These are phyloP conservation scores for Pterocles orientalis DNA, from an alignment of 2,113 vertebrate species.

Conservation along the genomic window DNA sequence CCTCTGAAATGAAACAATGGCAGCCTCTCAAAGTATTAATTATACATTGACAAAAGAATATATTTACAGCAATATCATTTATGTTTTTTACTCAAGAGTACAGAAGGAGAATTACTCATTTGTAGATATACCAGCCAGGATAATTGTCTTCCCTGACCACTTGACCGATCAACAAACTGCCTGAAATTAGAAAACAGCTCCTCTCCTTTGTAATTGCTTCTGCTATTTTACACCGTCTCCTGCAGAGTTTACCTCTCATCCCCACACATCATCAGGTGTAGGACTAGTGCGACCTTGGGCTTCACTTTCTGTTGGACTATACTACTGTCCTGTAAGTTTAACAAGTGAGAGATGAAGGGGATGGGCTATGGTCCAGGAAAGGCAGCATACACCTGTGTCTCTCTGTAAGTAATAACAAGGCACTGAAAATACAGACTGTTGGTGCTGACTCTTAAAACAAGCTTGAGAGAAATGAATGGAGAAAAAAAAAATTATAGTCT, in stretches of 20 bases:
- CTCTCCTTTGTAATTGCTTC: background rate
- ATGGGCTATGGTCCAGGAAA: background rate
- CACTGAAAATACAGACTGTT: constrained; percentile 21
- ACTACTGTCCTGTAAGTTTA: background rate
- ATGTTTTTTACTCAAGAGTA: background rate
- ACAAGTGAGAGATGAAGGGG: background rate
- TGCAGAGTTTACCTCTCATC: background rate
- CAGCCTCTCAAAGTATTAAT: background rate
- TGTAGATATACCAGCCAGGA: background rate
- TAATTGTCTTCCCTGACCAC: background rate
- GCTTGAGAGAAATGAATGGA: constrained; percentile 44
- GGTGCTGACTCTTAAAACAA: background rate
- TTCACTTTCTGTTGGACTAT: background rate
- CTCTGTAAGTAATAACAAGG: background rate
- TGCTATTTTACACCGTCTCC: background rate
- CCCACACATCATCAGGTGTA: rapidly evolving
- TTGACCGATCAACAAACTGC: background rate
- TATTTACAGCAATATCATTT: background rate
- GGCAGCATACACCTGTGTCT: background rate
- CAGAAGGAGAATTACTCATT: background rate
- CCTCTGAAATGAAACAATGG: background rate
- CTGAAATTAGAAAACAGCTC: background rate
- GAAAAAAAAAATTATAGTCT: background rate
- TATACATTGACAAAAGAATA: background rate
- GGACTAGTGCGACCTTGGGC: background rate